Evolutionary conservation across 1,140 invertebrate species (phyloP).

Genomic region (Latrodectus geometricus): DNA sequence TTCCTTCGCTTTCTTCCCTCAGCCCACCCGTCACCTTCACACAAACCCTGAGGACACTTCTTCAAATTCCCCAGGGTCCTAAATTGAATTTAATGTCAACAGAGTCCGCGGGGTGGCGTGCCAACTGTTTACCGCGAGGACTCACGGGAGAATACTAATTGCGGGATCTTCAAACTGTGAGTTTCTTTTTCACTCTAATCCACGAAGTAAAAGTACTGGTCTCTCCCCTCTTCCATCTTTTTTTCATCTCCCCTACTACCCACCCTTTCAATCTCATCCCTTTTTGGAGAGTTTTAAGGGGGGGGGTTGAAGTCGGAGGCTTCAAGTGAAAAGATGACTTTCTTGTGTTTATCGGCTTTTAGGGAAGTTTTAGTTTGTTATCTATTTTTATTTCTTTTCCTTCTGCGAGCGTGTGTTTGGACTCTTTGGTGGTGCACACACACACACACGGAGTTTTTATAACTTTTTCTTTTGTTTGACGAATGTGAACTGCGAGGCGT

Average conservation of each 20-base stretch:
- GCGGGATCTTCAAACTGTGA: constrained; percentile 55
- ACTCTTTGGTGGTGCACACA: constrained; percentile 19
- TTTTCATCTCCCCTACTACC: background rate
- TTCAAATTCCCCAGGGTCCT: constrained; percentile 46
- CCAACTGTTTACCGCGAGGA: constrained; percentile 45
- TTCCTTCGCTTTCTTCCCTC: background rate
- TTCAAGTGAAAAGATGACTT: constrained; percentile 56
- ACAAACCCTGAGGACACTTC: constrained; percentile 45
- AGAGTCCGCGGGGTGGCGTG: constrained; percentile 41
- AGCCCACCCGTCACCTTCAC: background rate
- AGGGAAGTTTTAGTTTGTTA: constrained; percentile 53
- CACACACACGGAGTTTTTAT: constrained; percentile 39
- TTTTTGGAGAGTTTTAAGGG: constrained; percentile 37
- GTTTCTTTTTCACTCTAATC: constrained; percentile 59
- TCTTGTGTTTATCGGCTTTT: constrained; percentile 59
- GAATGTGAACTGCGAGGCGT: background rate
- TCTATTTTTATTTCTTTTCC: constrained; percentile 16
- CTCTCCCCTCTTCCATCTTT: background rate
- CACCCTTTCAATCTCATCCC: constrained; percentile 40
- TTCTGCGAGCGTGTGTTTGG: constrained; percentile 37
- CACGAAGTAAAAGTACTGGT: constrained; percentile 39
- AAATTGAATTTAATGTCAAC: constrained; percentile 60
- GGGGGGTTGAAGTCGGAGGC: background rate
- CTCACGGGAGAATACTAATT: constrained; percentile 58
- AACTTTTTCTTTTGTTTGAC: constrained; percentile 41